phyloP scores from a whole-genome alignment of 2,113 vertebrate genomes.

The Lampris megalopsis region DNA sequence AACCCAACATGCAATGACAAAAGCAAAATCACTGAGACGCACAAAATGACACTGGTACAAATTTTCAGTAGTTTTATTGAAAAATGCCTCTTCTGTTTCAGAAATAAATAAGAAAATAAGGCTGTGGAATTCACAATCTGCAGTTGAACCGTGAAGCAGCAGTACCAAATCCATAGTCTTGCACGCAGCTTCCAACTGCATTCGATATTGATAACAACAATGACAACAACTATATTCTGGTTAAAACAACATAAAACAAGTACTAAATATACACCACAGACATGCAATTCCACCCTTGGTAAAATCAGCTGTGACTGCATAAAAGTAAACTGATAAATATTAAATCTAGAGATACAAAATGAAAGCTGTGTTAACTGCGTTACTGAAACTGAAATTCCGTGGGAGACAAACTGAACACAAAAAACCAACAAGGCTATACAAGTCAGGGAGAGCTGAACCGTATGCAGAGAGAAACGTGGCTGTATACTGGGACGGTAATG shows the following conservation, averaged over 20 bases:
- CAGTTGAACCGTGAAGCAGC: conserved; percentile 95
- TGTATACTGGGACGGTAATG: conserved; percentile 29
- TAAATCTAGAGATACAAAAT: conserved; percentile 86
- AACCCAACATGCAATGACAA: not conserved
- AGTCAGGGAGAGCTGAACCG: conserved; percentile 63
- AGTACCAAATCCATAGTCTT: conserved; percentile 93
- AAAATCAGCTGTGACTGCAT: conserved; percentile 91
- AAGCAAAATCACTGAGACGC: not conserved
- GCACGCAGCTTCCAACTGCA: conserved; percentile 92
- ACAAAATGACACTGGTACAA: conserved; percentile 1
- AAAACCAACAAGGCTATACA: conserved; percentile 66
- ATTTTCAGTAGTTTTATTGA: conserved; percentile 99
- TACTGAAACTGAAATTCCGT: conserved; percentile 82
- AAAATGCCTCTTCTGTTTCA: conserved; percentile 99
- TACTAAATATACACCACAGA: conserved; percentile 99
- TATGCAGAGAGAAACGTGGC: conserved; percentile 47
- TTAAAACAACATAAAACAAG: conserved; percentile 80
- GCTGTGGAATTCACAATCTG: conserved; percentile 99
- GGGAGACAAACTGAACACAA: conserved; percentile 76
- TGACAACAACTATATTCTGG: conserved; percentile 88
- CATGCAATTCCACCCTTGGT: conserved; percentile 94
- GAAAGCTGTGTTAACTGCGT: conserved; percentile 84
- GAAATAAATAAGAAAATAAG: conserved; percentile 99
- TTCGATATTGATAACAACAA: conserved; percentile 89
- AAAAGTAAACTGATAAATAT: conserved; percentile 88